A percentile compares a stretch with the other conserved stretches of the same genome.
Conservation (phyloP, 2,797 vertebrate genomes). For the Periophthalmus magnuspinnatus region DNA sequence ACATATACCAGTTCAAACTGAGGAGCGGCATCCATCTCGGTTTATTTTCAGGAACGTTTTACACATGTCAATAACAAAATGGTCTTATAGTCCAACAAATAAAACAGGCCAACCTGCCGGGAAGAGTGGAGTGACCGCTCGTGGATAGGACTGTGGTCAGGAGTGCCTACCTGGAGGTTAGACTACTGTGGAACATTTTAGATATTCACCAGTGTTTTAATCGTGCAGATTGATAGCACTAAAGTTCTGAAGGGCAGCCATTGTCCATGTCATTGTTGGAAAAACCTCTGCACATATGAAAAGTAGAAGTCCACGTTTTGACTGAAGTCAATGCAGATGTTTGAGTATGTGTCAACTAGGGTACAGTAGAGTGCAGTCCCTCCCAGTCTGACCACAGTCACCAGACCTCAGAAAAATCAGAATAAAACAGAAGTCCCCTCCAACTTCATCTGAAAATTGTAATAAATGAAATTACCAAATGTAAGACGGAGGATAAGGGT, state of each 20-base stretch:
- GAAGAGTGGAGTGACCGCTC: too few relatives aligned
- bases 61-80: too few relatives aligned
- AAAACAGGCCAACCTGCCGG: too few relatives aligned
- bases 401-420: slow-evolving; percentile 89
- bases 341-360: slow-evolving; percentile 86
- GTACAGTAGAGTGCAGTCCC: slow-evolving; percentile 94
- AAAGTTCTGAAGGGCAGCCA: slow-evolving; percentile 76
- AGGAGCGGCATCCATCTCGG: too few relatives aligned
- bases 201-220: not conserved
- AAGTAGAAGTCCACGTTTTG: slow-evolving; percentile 90
- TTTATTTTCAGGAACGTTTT: too few relatives aligned
- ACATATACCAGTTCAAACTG: too few relatives aligned
- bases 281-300: slow-evolving; percentile 73
- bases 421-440: slow-evolving; percentile 89
- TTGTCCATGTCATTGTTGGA: slow-evolving; percentile 81
- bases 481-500: too few relatives aligned
- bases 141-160: too few relatives aligned
- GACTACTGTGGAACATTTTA: not conserved
- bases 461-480: not conserved
- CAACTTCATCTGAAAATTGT: slow-evolving; percentile 81
- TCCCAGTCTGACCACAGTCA: slow-evolving; percentile 90
- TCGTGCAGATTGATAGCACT: not conserved
- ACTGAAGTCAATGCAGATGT: slow-evolving; percentile 91
- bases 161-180: not conserved
- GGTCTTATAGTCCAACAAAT: too few relatives aligned